A percentile compares a stretch with the other conserved stretches of the same genome.
Conservation (phyloP, 2,888 invertebrate genomes). For the Agrochola circellaris region DNA sequence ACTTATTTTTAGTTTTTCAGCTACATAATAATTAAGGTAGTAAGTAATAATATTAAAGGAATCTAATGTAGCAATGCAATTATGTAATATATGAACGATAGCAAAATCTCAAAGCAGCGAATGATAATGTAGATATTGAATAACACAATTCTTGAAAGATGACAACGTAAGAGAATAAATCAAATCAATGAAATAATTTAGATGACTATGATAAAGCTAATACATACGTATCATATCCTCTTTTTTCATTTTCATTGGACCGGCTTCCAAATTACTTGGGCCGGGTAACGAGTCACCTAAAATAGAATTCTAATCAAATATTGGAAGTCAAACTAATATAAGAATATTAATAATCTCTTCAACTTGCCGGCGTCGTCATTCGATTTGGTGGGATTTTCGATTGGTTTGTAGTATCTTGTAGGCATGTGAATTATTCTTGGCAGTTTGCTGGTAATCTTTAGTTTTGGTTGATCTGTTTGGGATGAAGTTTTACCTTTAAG, state of each 20-base stretch:
- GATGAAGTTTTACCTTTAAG: background rate
- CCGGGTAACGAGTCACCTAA: slow-evolving; percentile 59
- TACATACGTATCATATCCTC: slow-evolving; percentile 40
- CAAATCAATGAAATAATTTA: background rate
- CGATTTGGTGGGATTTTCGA: slow-evolving; percentile 31
- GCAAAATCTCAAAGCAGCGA: background rate
- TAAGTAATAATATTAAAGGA: too few species aligned
- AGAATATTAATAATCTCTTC: slow-evolving; percentile 20
- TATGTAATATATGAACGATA: too few species aligned
- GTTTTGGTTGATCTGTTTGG: slow-evolving; percentile 55
- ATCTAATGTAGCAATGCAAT: too few species aligned
- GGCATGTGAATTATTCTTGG: slow-evolving; percentile 61
- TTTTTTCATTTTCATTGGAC: slow-evolving; percentile 39
- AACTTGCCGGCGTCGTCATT: slow-evolving; percentile 61
- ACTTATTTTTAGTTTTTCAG: slow-evolving; percentile 71
- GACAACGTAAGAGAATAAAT: background rate
- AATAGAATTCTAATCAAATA: slow-evolving; percentile 34
- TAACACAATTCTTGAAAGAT: background rate
- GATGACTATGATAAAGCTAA: background rate
- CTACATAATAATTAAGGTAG: slow-evolving; percentile 4
- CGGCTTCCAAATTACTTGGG: slow-evolving; percentile 48
- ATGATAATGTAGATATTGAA: background rate
- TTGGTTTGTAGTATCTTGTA: slow-evolving; percentile 37
- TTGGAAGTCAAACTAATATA: slow-evolving; percentile 19
- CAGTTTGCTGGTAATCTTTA: slow-evolving; percentile 59